Base-by-base conservation (phyloP, 1,140 invertebrate genomes). In the Zaprionus camerounensis region DNA sequence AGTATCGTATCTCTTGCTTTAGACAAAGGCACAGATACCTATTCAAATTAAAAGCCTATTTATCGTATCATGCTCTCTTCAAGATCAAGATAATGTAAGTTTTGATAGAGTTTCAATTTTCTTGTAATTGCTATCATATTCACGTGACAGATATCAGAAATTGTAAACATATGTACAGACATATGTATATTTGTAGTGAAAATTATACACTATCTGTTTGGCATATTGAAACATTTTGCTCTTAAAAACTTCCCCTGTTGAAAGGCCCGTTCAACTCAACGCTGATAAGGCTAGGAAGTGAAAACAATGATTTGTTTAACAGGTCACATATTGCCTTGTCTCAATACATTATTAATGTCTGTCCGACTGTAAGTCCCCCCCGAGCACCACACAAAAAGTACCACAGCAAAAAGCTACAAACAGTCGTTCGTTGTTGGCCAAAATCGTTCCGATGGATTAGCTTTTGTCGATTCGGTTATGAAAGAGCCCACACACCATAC, bases 251-350 rank as follows among this genome's bases (percentile, higher is more conserved):
- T 56, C 53, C 64, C 64, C 53, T 24, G 5, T 57, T 57, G 22
- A 20, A 26, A 57, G 15, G 7, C 3, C 53, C n/a, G 53, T 31
- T 17, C n/a, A 31, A n/a, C 13, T 31, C 6, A 12, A 20, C 28
- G 31, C 53, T 44, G 53, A 66, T 66, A 55, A 65, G 20, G 56
- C 13, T 38, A 17, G 31, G 17, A 13, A 62, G 24, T n/a, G n/a
- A 64, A 46, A 71, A 34, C 24, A 34, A 22, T 17, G 46, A 71
- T 57, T 71, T 56, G 34, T 46, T 44, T 49, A 28, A 12, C 55
- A 67, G 55, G 22, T 72, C 63, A 66, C 53, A 38, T 38, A 71
- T 36, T 17, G 28, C 28, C 11, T 36, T 49, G 28, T 28, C 53
- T 26, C 11, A 17, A 24, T 41, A 26, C 28, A 17, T 20, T 9